These are phyloP conservation scores for Uropetala carovei DNA, from an alignment of 2,888 invertebrate species.

Conservation along the genomic window DNA sequence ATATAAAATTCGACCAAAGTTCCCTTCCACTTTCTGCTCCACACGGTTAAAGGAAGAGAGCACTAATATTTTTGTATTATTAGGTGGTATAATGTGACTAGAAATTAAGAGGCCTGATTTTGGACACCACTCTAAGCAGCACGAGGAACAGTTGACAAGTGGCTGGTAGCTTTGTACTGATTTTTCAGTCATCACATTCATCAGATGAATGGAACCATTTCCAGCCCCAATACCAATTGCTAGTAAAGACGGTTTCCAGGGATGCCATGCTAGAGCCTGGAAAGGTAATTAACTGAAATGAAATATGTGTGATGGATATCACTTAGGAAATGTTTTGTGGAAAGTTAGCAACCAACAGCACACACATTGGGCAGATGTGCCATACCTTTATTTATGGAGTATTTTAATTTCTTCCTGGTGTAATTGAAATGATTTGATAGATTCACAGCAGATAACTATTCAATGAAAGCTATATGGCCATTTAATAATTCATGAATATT, in stretches of 20 bases:
- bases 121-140: slow-evolving; percentile 58
- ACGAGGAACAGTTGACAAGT: not conserved
- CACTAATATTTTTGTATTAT: slow-evolving; percentile 25
- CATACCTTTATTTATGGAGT: no score
- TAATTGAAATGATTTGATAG: no score
- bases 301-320: not conserved
- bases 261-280: slow-evolving; percentile 54
- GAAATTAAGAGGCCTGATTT: slow-evolving; percentile 38
- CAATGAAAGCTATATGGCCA: no score
- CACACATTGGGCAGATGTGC: no score
- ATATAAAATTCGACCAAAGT: slow-evolving; percentile 38
- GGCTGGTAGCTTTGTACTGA: slow-evolving; percentile 47
- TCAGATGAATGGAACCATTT: not conserved
- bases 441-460: no score
- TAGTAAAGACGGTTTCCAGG: slow-evolving; percentile 52
- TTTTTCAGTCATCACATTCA: slow-evolving; percentile 33
- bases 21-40: slow-evolving; percentile 48
- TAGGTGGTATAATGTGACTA: slow-evolving; percentile 29
- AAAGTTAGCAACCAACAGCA: no score
- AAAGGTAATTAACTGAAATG: not conserved
- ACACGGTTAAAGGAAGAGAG: slow-evolving; percentile 44
- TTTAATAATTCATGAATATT: no score
- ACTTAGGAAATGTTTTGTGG: not conserved
- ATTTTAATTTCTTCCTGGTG: no score
- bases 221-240: slow-evolving; percentile 33